Evolutionary conservation across 2,888 invertebrate genomes (phyloP).

Genomic region (Coleophora deauratella): DNA sequence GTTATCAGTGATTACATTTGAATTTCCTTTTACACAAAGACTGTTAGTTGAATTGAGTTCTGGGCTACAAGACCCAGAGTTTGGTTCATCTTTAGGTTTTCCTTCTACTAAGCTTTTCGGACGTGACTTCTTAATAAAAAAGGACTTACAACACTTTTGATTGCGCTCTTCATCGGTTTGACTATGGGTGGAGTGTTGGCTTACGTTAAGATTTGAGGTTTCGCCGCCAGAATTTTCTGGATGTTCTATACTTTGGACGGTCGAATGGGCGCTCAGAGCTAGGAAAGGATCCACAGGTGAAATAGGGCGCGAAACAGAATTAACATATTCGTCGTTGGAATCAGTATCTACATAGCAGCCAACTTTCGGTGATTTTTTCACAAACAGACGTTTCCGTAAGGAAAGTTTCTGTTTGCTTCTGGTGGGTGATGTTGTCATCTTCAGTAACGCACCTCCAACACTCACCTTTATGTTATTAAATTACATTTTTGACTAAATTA

Average conservation of each 20-base stretch:
- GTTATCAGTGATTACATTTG: slow-evolving; percentile 53
- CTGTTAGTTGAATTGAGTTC: slow-evolving; percentile 51
- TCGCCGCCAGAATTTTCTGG: slow-evolving; percentile 35
- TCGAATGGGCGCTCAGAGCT: slow-evolving; percentile 52
- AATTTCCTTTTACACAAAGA: slow-evolving; percentile 48
- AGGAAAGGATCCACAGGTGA: slow-evolving; percentile 65
- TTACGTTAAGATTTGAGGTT: slow-evolving; percentile 31
- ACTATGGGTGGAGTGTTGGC: slow-evolving; percentile 27
- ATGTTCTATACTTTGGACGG: slow-evolving; percentile 31
- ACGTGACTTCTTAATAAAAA: slow-evolving; percentile 59
- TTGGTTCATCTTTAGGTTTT: slow-evolving; percentile 41
- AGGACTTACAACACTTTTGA: slow-evolving; percentile 58
- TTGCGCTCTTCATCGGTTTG: slow-evolving; percentile 49
- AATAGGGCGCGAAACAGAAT: slow-evolving; percentile 59
- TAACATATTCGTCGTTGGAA: slow-evolving; percentile 59
- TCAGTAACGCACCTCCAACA: slow-evolving; percentile 49
- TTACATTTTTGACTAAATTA: slow-evolving; percentile 64
- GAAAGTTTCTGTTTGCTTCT: slow-evolving; percentile 66
- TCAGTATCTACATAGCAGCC: slow-evolving; percentile 68
- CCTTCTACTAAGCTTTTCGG: slow-evolving; percentile 58
- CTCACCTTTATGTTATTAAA: slow-evolving; percentile 59
- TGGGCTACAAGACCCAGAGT: slow-evolving; percentile 52
- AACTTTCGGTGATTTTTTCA: slow-evolving; percentile 70
- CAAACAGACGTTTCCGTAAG: slow-evolving; percentile 62
- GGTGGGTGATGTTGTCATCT: slow-evolving; percentile 66